Evolutionary conservation across 1,140 invertebrate species (phyloP), one percentile per base, ranked within the genome.

Genomic region (Brachionus rubens): DNA sequence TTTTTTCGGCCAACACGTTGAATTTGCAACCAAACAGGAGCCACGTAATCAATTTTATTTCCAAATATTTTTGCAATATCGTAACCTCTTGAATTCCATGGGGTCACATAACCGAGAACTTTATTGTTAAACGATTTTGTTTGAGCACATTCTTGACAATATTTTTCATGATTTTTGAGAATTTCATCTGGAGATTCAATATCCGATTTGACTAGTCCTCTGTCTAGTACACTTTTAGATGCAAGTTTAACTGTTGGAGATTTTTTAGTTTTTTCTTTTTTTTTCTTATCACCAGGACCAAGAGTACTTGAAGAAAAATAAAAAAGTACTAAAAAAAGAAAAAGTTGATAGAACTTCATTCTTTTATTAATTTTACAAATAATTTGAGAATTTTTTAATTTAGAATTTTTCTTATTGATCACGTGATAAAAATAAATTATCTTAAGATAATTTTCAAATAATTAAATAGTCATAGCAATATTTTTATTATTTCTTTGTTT

Each of bases 1-100:
- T 78, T 41, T 82, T 86, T 79, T 83, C 87, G 76, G 86, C 89
- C 80, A 78, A 81, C 81, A 46, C 88, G 82, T 80, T 88, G 88
- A 19, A 96, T 83, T 85, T 95, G 91, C 6, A 98, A 86, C 94
- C 95, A 98, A 0, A 97, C 93, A 3, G 95, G 94, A 12, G 93
- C 94, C 2, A 97, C 88, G 78, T 91, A 90, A 59, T 90, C 90
- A 80, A 97, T 93, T 83, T 97, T 98, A 36, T 89, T 87, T 43
- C 89, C 90, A 87, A 95, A 96, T 54, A 87, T 89, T 85, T 96
- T 96, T 0, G 93, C 91, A 43, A 96, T 87, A 86, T 96, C 91
- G 86, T 96, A 94, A 0, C 94, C 95, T 87, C 92, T 91, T 77
- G 87, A 90, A 83, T 97, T 97, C 95, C 95, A 98, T 21, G 75